Base-by-base conservation (phyloP, 2,797 vertebrate species). In the Onychomys torridus region DNA sequence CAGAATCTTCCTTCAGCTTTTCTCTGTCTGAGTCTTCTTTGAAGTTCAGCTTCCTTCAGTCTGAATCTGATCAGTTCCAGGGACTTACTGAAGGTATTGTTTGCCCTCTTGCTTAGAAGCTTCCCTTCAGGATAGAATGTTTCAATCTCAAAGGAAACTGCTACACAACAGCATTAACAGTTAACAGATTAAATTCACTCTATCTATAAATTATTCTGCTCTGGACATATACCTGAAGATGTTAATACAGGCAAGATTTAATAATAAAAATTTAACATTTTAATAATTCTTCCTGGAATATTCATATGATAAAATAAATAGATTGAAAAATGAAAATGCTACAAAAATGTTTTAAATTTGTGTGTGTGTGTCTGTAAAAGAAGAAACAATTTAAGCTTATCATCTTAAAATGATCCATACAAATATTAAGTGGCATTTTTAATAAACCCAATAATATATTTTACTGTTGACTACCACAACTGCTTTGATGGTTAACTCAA, bases 401-500 rank as follows among this genome's bases (percentile, higher is more conserved):
- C 97, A 95, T 86, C 83, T 83, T 37, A 55, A 89, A 95, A 97
- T 82, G 89, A 91, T 0, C 94, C n/a, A 92, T 32, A 52, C 10
- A 55, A 69, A 77, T 69, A 83, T 88, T 91, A 94, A 75, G 59
- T 13, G 91, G 7, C 5, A 81, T 93, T 93, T 49, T 52, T 9
- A 92, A 0, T 12, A 52, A 96, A 75, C 67, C 4, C 10, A 93
- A 19, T 13, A 32, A n/a, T n/a, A 2, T 37, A 32, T 84, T 94
- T 27, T 85, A 52, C 82, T 95, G 77, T 29, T 73, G 21, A 73
- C 6, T 95, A 19, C 93, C 84, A 9, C 10, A 59, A 96, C 14
- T 77, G 32, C 43, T 90, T 21, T 93, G 88, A 90, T 95, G 34
- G 43, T 73, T 85, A 97, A 52, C 27, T 88, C 61, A 95, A 73